These are phyloP conservation scores for Propithecus coquereli DNA, from an alignment of 2,113 vertebrate genomes.

Conservation along the genomic window DNA sequence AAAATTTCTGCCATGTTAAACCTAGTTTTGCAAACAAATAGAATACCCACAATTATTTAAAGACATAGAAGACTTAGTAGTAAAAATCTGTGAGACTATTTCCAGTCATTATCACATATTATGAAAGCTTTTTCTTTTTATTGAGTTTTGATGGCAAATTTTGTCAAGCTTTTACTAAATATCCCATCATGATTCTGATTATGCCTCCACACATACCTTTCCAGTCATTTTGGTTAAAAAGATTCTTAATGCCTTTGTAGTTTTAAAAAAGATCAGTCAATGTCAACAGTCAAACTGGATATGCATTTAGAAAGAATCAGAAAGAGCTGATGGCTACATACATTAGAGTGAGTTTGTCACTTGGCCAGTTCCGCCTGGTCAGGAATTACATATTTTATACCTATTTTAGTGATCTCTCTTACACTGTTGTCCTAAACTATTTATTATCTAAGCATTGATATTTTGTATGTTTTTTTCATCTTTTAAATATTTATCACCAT, in stretches of 20 bases:
- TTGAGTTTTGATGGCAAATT: not conserved
- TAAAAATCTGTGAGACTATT: not conserved
- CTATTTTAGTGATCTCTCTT: not conserved
- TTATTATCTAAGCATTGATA: not conserved
- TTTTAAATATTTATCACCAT: not conserved
- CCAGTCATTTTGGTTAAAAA: not conserved
- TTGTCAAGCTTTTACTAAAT: not conserved
- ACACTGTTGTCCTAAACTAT: not conserved
- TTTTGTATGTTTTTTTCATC: not conserved
- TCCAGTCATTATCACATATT: not conserved
- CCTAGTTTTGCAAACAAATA: not conserved
- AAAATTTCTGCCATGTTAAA: not conserved
- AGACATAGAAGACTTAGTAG: not conserved
- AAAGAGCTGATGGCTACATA: not conserved
- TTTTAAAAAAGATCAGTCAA: not conserved
- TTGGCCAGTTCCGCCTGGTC: not conserved
- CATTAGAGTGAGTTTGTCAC: not conserved
- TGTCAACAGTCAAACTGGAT: not conserved
- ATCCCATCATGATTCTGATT: not conserved
- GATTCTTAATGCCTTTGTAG: not conserved
- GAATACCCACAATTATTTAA: not conserved
- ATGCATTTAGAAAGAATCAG: not conserved
- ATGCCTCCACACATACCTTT: not conserved
- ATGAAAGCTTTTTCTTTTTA: not conserved
- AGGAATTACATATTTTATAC: not conserved